Evolutionary conservation across 2,888 invertebrate species (phyloP), one percentile per base, ranked within the genome.

Genomic region (Gortyna flavago): DNA sequence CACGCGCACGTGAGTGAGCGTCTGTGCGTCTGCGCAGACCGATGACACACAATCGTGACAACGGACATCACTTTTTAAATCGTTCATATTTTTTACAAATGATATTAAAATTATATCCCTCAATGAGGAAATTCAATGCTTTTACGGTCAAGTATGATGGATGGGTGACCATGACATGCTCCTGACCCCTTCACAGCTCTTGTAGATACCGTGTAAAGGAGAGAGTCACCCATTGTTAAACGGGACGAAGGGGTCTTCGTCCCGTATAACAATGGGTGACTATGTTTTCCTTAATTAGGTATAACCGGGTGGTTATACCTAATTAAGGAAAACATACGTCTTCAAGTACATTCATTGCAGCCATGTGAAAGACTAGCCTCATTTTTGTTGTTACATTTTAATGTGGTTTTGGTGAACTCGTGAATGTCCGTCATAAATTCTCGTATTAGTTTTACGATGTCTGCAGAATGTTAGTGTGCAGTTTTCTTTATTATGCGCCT

Each of bases 1-100:
- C 91, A 91, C 64, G 78, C 86, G 87, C 89, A 91, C 91, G 91
- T 91, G 89, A 90, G 80, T 84, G 84, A 84, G 88, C 89, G 90
- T 81, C 90, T 32, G 77, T 72, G 71, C 83, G 91, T 91, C 91
- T 90, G 85, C 85, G 78, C 85, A 71, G 67, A 73, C 73, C 77
- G 83, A 83, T 90, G 87, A 90, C 83, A 85, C 84, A 86, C 72
- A 82, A 73, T 72, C 68, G 48, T 77, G 61, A 71, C 54, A 61
- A 77, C 51, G 66, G 21, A 62, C 72, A 62, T 70, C 29, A n/a
- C 57, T 80, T 57, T 73, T 65, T 16, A 59, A 74, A 81, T 35
- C 21, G n/a, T n/a, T n/a, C n/a, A n/a, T n/a, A n/a, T n/a, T n/a
- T n/a, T n/a, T n/a, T n/a, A n/a, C 9, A 38, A 9, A 9, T 2